Evolutionary conservation across 2,113 vertebrate species (phyloP).

Genomic region (Phainopepla nitens): DNA sequence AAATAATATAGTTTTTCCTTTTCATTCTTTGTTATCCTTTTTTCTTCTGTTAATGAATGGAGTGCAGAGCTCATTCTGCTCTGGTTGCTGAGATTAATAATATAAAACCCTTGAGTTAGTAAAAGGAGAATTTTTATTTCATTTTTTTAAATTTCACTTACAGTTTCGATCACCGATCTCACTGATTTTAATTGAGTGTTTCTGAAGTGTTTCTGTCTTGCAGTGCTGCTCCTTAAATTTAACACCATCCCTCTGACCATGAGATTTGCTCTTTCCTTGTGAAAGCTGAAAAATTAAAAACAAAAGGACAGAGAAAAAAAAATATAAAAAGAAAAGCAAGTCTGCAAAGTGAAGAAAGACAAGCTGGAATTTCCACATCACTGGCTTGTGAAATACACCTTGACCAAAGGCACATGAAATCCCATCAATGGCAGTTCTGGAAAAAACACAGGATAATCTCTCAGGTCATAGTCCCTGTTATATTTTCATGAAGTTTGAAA

Average conservation of each 20-base stretch:
- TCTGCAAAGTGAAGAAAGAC: neutral
- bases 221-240: neutral
- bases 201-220: neutral
- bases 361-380: neutral
- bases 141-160: constrained; percentile 24
- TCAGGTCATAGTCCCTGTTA: neutral
- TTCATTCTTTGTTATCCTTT: neutral
- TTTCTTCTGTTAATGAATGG: constrained; percentile 6
- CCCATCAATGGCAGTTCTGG: neutral
- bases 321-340: neutral
- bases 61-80: neutral
- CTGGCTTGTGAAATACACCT: neutral
- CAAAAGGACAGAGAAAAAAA: neutral
- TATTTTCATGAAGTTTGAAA: neutral
- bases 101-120: neutral
- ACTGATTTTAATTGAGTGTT: neutral
- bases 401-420: accelerated
- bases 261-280: neutral
- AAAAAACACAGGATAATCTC: neutral
- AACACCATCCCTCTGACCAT: neutral
- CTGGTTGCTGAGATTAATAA: constrained; percentile 1
- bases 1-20: neutral
- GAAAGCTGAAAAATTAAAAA: neutral
- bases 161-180: neutral
- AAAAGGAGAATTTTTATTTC: neutral